A percentile compares a stretch with the other conserved stretches of the same genome.
phyloP scores from a whole-genome alignment of 2,113 vertebrate genomes.

The Seriola dumerili region DNA sequence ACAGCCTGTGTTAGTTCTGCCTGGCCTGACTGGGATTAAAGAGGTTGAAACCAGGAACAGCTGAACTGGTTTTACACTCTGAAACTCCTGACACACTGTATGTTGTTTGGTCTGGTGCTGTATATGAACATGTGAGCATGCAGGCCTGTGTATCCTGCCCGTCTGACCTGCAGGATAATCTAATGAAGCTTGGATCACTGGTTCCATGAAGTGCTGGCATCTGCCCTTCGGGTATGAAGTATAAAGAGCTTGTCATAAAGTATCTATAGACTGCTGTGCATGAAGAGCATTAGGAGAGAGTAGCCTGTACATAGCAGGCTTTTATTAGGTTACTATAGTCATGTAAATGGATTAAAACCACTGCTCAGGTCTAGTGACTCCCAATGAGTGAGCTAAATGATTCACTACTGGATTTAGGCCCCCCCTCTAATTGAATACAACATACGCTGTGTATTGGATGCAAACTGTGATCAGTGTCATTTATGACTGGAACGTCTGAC shows the following conservation, averaged over 20 bases:
- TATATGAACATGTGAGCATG: background rate
- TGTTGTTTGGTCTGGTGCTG: background rate
- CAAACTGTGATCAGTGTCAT: conserved; percentile 58
- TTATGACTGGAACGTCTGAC: conserved; percentile 40
- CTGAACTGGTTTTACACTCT: background rate
- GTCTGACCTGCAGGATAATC: conserved; percentile 23
- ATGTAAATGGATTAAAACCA: conserved; percentile 74
- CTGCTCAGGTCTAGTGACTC: conserved; percentile 61
- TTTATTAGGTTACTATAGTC: conserved; percentile 75
- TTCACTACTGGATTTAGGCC: conserved; percentile 55
- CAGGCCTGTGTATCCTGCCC: background rate
- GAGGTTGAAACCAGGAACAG: background rate
- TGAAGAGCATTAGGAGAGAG: conserved; percentile 62
- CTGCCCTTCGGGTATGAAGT: conserved; percentile 26
- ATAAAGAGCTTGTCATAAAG: conserved; percentile 53
- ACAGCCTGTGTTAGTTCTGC: background rate
- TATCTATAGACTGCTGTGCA: conserved; percentile 53
- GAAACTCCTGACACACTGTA: background rate
- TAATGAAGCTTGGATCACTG: conserved; percentile 38
- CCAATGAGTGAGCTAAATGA: conserved; percentile 64
- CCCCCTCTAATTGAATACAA: conserved; percentile 59
- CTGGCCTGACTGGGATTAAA: background rate
- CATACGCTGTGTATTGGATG: conserved; percentile 30
- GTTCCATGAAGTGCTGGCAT: conserved; percentile 40
- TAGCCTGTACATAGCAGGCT: conserved; percentile 33